Base-by-base conservation (phyloP, 2,888 invertebrate genomes). In the Meliscaeva auricollis region DNA sequence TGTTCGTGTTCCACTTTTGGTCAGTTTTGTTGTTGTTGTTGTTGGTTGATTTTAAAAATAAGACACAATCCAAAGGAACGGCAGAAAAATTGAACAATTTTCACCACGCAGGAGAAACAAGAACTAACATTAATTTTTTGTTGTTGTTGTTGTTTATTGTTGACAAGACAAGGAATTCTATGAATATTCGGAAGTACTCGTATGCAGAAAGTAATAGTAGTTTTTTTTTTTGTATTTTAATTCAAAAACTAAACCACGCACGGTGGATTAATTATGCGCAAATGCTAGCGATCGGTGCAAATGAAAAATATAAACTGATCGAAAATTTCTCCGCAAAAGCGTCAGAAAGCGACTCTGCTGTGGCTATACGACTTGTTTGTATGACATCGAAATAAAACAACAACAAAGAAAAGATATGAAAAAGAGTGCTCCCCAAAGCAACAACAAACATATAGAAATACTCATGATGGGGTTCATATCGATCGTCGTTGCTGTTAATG, bases 271-370 rank as follows among this genome's bases (percentile, higher is more conserved):
- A 70, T 87, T 88, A 74, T 72, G 82, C 74, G 73, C 64, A 76
- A 81, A 56, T 89, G 89, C 90, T 90, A 90, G 90, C 89, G 90
- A 88, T 90, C 91, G 90, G 89, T 89, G 89, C 91, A 90, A 91
- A 90, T 90, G 90, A 89, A 91, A 91, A 91, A 91, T 89, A 91
- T 89, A 88, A 90, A 91, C 90, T 91, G 91, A 92, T 91, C 90
- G 90, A 89, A 91, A 91, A 92, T 91, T 91, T 91, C 90, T 90
- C 90, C 90, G 89, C 89, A 89, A 87, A 77, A 76, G 82, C 83
- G 70, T 78, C 82, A 48, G 52, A 77, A 84, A 87, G 83, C 83
- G 77, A 54, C 77, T 78, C 52, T 62, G 68, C 64, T 56, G 76
- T 38, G 20, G 35, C 56, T 52, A n/a, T n/a, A 52, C 54, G 30